Conservation (phyloP, 2,797 vertebrate genomes). For the Sus cebifrons region DNA sequence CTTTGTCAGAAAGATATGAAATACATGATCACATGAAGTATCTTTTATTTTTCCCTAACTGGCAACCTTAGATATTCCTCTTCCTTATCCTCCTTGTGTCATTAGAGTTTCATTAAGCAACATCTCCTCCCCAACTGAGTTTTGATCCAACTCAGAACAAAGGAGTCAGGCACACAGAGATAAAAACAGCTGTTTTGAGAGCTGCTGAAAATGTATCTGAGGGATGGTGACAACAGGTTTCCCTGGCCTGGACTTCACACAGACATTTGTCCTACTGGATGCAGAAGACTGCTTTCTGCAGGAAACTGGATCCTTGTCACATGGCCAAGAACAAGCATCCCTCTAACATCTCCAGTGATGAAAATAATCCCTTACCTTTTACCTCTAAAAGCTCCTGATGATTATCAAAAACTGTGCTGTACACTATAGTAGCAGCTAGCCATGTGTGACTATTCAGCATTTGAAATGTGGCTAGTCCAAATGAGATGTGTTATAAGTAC, state of each 20-base stretch:
- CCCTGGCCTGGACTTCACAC: neutral
- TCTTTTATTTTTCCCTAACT: neutral
- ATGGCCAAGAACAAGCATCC: neutral
- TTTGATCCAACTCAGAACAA: neutral
- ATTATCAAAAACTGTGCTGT: neutral
- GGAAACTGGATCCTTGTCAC: neutral
- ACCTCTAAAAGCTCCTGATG: neutral
- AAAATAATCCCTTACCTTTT: neutral
- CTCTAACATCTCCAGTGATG: neutral
- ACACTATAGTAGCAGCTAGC: neutral
- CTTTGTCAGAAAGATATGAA: neutral
- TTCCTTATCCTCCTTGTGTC: neutral
- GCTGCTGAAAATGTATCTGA: neutral
- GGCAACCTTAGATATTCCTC: neutral
- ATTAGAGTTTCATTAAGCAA: neutral
- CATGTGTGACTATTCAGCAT: too few relatives aligned
- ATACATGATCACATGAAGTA: neutral
- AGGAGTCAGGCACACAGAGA: neutral
- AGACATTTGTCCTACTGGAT: neutral
- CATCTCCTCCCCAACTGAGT: neutral
- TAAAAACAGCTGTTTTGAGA: neutral
- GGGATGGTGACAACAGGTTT: neutral
- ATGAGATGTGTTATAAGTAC: neutral
- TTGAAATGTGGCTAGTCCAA: neutral
- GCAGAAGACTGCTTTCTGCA: neutral